Base-by-base conservation (phyloP, 2,797 vertebrate genomes). In the Anableps anableps region DNA sequence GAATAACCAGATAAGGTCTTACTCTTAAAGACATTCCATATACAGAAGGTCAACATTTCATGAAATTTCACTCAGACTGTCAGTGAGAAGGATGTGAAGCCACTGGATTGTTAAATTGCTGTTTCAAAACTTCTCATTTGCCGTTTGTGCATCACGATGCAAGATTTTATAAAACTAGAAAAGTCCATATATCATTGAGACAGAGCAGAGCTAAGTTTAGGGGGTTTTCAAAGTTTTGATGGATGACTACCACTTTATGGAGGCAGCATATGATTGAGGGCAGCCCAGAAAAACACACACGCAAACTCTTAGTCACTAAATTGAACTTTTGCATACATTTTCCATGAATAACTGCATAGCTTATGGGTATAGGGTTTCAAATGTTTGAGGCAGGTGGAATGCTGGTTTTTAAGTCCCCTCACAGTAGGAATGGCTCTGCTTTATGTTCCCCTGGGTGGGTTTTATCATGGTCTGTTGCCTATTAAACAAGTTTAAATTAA, bases 211-310 rank as follows among this genome's bases (percentile, higher is more conserved):
- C 55, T 76, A 76, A 48, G 74, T 76, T 76, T 47, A 48, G 74
- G n/a, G 19, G 55, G 45, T 31, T 34, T 64, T 47, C 41, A 62
- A 76, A 76, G 74, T 76, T 76, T 76, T 76, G 74, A 76, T 76
- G 74, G 74, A 76, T 76, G 74, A 76, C 74, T 64, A 75, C 74
- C 55, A 75, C 58, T 75, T 62, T 47, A 76, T 62, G 58, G 74
- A 47, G 55, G 74, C 74, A 76, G 55, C 17, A 34, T 34, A 62
- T 75, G 74, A 75, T 75, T 75, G 75, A 50, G 76, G 62, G 62
- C 76, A 77, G 62, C 47, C 13, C 47, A 41, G 64, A 70, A 76
- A 76, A 26, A 62, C 75, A 68, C 75, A 68, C 47, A 77, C 64
- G 43, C 26, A 53, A 70, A 70, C 34, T 77, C 47, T 5, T 50